phyloP scores from a whole-genome alignment of 2,888 invertebrate genomes.

The Actias luna region DNA sequence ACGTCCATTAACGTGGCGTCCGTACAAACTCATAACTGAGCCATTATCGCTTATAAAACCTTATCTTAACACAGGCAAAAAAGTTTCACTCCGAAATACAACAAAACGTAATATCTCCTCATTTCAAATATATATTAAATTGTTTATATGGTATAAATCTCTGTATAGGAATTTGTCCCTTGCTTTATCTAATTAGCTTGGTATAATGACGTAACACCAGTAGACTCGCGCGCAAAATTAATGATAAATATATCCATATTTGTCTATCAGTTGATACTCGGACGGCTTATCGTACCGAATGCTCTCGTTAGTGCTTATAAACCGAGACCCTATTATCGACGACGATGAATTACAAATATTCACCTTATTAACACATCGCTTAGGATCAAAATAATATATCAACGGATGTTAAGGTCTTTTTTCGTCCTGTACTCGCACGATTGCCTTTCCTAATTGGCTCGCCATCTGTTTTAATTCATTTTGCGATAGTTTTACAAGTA shows the following conservation, averaged over 20 bases:
- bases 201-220: conserved; percentile 61
- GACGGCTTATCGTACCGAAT: conserved; percentile 68
- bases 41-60: too few species aligned
- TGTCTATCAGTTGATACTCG: conserved; percentile 76
- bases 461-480: conserved; percentile 81
- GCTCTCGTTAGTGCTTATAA: conserved; percentile 77
- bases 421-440: conserved; percentile 76
- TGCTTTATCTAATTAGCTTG: conserved; percentile 57
- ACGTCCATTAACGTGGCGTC: too few species aligned
- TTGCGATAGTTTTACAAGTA: conserved; percentile 81
- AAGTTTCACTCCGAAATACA: too few species aligned
- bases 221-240: conserved; percentile 66
- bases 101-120: too few species aligned
- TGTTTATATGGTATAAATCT: conserved; percentile 7
- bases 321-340: conserved; percentile 69
- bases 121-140: conserved; percentile 23
- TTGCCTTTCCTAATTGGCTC: conserved; percentile 80
- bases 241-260: conserved; percentile 80
- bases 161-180: conserved; percentile 54
- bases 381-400: conserved; percentile 46
- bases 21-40: too few species aligned
- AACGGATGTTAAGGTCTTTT: conserved; percentile 57
- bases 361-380: conserved; percentile 42
- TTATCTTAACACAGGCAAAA: too few species aligned
- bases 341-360: conserved; percentile 38